A percentile compares a stretch with the other conserved stretches of the same genome.
These are phyloP conservation scores for Helicolenus hilgendorfi DNA, from an alignment of 2,797 vertebrate species.

Conservation along the genomic window DNA sequence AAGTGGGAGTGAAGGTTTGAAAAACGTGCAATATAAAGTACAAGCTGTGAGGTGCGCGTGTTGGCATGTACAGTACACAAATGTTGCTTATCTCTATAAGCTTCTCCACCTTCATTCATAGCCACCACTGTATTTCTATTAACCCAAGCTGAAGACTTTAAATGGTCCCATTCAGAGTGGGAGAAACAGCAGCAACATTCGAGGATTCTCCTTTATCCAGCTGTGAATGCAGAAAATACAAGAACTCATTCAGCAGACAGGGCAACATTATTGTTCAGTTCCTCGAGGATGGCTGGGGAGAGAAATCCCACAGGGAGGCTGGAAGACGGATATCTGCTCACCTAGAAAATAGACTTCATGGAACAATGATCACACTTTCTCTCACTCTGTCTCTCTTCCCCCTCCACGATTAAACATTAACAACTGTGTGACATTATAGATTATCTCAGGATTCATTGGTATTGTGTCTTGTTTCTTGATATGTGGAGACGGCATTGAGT, in stretches of 20 bases:
- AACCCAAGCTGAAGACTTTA: constrained; percentile 20
- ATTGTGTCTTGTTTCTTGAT: constrained; percentile 34
- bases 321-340: constrained; percentile 70
- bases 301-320: constrained; percentile 47
- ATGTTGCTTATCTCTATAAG: not conserved
- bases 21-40: not conserved
- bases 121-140: not conserved
- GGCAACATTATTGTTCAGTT: constrained; percentile 39
- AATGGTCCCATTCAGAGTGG: constrained; percentile 26
- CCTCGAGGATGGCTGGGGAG: constrained; percentile 3
- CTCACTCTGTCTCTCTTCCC: not conserved
- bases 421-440: constrained; percentile 50
- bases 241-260: constrained; percentile 40
- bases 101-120: constrained; percentile 20
- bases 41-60: not conserved
- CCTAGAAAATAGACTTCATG: constrained; percentile 79
- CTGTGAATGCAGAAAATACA: constrained; percentile 26
- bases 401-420: constrained; percentile 50
- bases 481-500: constrained; percentile 25
- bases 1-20: not conserved
- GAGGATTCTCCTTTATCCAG: constrained; percentile 16
- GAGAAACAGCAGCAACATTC: not conserved
- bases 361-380: constrained; percentile 66
- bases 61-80: not conserved
- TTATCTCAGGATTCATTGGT: constrained; percentile 43